Evolutionary conservation across 53 echinoderm and acorn worm genomes (phyloP).

Genomic region (Holothuria scabra): DNA sequence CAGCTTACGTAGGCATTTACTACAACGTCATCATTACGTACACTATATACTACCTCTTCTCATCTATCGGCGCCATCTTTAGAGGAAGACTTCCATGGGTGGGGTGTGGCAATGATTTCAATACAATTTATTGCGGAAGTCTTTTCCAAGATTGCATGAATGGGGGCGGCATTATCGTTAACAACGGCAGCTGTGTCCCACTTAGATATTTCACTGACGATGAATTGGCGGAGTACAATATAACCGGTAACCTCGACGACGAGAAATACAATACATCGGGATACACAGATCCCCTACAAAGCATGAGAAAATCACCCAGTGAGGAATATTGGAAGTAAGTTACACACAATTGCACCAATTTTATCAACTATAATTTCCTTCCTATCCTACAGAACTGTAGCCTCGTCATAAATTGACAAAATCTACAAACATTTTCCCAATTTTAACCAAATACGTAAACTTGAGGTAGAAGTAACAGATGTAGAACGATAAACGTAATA

Average conservation of each 20-base stretch:
- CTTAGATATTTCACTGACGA: constrained; percentile 53
- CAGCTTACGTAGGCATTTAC: constrained; percentile 78
- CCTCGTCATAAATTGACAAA: too few relatives aligned
- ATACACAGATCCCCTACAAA: constrained; percentile 71
- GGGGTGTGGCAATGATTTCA: constrained; percentile 75
- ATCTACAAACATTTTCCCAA: too few relatives aligned
- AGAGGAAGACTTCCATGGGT: constrained; percentile 74
- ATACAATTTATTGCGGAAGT: constrained; percentile 69
- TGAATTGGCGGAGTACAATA: constrained; percentile 65
- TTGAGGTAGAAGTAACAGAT: too few relatives aligned
- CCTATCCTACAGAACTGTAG: too few relatives aligned
- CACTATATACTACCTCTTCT: constrained; percentile 89
- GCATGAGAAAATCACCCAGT: constrained; percentile 62
- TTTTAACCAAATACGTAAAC: too few relatives aligned
- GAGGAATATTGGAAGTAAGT: constrained; percentile 98
- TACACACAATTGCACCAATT: too few relatives aligned
- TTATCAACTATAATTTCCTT: too few relatives aligned
- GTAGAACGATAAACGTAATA: too few relatives aligned
- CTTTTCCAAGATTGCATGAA: constrained; percentile 69
- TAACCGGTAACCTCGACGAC: constrained; percentile 74
- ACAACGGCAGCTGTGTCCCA: constrained; percentile 75
- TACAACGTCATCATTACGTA: constrained; percentile 98
- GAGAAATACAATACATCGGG: constrained; percentile 55
- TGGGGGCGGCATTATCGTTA: constrained; percentile 64
- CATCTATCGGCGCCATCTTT: constrained; percentile 66